Conservation (phyloP, 2,113 vertebrate genomes). For the Phyllopteryx taeniolatus region DNA sequence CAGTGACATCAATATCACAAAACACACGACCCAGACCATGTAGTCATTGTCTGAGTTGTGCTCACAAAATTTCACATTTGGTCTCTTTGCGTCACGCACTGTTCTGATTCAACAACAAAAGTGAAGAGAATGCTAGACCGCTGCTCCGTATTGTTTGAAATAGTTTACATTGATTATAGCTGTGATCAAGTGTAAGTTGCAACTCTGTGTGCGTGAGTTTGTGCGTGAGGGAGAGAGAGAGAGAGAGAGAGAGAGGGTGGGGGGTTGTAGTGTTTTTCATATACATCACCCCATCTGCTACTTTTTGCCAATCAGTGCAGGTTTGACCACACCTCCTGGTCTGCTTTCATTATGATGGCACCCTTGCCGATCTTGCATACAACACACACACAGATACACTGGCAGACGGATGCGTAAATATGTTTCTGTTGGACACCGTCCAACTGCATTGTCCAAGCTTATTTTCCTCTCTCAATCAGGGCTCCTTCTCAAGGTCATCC, state of each 20-base stretch:
- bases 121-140: constrained; percentile 9
- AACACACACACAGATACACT: not conserved
- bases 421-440: constrained; percentile 1
- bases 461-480: constrained; percentile 8
- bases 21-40: not conserved
- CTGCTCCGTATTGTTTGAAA: not conserved
- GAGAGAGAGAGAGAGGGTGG: not conserved
- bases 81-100: not conserved
- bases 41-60: not conserved
- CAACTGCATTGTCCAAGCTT: not conserved
- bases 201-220: constrained; percentile 25
- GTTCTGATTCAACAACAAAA: constrained; percentile 22
- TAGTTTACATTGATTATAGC: not conserved
- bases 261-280: constrained; percentile 21
- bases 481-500: constrained; percentile 72
- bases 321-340: constrained; percentile 25
- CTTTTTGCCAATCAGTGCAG: constrained; percentile 28
- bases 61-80: not conserved
- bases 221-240: not conserved
- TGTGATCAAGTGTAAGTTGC: constrained; percentile 31
- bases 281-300: constrained; percentile 27
- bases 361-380: constrained; percentile 1
- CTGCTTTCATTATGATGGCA: not conserved
- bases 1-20: not conserved
- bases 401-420: not conserved